Conservation (phyloP, 2,888 invertebrate species). For the Seira ritae region DNA sequence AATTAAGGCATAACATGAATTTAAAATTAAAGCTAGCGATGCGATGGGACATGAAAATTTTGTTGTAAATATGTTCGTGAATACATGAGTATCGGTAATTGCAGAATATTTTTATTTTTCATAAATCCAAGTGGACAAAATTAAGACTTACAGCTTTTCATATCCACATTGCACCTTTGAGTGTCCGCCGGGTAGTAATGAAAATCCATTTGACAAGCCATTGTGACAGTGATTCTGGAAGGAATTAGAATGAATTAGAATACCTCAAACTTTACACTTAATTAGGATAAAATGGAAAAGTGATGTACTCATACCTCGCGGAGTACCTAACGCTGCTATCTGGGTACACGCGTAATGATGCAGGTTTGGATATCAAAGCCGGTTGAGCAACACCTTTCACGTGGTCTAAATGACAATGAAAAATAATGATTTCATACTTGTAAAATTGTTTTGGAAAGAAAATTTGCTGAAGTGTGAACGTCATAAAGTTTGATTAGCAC, state of each 20-base stretch:
- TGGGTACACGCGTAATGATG: constrained; percentile 73
- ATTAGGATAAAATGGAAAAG: background rate
- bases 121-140: background rate
- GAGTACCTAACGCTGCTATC: constrained; percentile 73
- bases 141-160: constrained; percentile 73
- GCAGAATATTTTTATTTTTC: background rate
- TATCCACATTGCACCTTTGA: constrained; percentile 73
- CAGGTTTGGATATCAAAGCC: constrained; percentile 72
- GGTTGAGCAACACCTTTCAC: constrained; percentile 72
- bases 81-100: no score
- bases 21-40: background rate
- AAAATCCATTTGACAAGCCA: constrained; percentile 74
- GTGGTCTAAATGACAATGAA: constrained; percentile 69
- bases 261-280: background rate
- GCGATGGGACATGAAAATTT: background rate
- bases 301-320: constrained; percentile 68
- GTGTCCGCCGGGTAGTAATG: constrained; percentile 73
- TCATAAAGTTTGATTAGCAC: background rate
- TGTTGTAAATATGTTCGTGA: no score
- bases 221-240: constrained; percentile 72
- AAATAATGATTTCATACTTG: background rate
- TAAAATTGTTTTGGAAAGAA: no score
- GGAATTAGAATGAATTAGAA: background rate
- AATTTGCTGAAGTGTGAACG: no score
- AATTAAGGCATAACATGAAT: background rate